Base-by-base conservation (phyloP, 2,113 vertebrate species). In the Chionomys nivalis region DNA sequence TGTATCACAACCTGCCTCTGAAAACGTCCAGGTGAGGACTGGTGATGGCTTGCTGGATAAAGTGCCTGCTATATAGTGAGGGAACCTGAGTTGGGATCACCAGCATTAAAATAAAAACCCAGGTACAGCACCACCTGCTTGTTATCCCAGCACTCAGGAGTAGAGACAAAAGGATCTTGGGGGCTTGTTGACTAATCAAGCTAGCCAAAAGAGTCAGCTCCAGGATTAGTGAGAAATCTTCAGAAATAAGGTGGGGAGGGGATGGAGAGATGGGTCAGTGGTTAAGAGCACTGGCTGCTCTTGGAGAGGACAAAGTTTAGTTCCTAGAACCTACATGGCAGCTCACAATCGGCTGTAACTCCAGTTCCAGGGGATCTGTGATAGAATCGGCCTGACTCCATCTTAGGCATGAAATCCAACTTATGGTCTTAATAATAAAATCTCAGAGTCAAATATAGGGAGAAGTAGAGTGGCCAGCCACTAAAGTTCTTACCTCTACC, bases 1-100 rank as follows among this genome's bases (percentile, higher is more conserved):
- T 9, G 0, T 12, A 1, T 31, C 36, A 1, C 7, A 1, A 16
- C 1, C 0, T 1, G 33, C 13, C 79, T 31, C 1, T 1, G 14
- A 17, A 13, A 79, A 24, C 12, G 12, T 1, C 70, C 0, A n/a
- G 70, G 70, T 6, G 19, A 13, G 39, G n/a, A 63, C 55, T 16
- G 13, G 58, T 12, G 42, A 47, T 68, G 61, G 61, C 63, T 23
- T 16, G 1, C 5, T 85, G 31, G 63, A 63, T 47, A 36, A 47
- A 33, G 28, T 23, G 5, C 42, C 42, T 66, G 61, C 61, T 47
- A 1, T 11, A 3, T 4, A 21, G 7, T 86, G 26, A 33, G 61
- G 33, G 17, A 26, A 21, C 39, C 28, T 16, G 9, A 66, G 61
- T 66, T 86, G 4, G 3, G 39, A 63, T 39, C 81, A 83, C n/a